phyloP scores from a whole-genome alignment of 2,113 vertebrate species.

The Chaetodon trifascialis region DNA sequence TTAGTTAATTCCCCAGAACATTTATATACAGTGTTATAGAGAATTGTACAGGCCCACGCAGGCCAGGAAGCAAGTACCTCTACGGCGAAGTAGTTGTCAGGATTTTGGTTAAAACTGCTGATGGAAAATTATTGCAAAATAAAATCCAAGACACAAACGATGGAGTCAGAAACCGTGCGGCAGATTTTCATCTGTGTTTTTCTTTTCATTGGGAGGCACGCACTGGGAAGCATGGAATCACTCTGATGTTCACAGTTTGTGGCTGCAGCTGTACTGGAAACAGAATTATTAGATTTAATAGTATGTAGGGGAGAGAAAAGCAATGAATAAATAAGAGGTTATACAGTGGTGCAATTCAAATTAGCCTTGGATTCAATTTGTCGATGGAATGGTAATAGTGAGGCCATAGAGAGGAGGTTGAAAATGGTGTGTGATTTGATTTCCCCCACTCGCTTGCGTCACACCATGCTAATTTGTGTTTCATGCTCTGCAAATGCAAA shows the following conservation, averaged over 20 bases:
- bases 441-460: slow-evolving; percentile 70
- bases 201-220: slow-evolving; percentile 45
- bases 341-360: slow-evolving; percentile 81
- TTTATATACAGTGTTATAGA: background rate
- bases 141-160: slow-evolving; percentile 4
- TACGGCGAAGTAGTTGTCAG: slow-evolving; percentile 2
- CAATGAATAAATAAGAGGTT: slow-evolving; percentile 84
- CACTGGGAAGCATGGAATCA: slow-evolving; percentile 55
- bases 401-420: slow-evolving; percentile 71
- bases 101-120: slow-evolving; percentile 26
- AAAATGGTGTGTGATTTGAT: slow-evolving; percentile 70
- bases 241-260: slow-evolving; percentile 60
- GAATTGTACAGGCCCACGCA: background rate
- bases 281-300: slow-evolving; percentile 84
- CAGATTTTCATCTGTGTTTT: slow-evolving; percentile 47
- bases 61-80: background rate
- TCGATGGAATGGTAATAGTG: slow-evolving; percentile 78
- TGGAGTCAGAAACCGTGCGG: slow-evolving; percentile 51
- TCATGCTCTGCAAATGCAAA: slow-evolving; percentile 73
- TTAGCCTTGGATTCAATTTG: slow-evolving; percentile 83
- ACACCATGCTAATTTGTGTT: slow-evolving; percentile 79
- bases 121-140: slow-evolving; percentile 36
- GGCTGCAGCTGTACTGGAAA: slow-evolving; percentile 56
- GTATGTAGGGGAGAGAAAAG: slow-evolving; percentile 75
- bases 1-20: background rate